Evolutionary conservation across 2,797 vertebrate genomes (phyloP), one percentile per base, ranked within the genome.

Genomic region (Psittacula echo): DNA sequence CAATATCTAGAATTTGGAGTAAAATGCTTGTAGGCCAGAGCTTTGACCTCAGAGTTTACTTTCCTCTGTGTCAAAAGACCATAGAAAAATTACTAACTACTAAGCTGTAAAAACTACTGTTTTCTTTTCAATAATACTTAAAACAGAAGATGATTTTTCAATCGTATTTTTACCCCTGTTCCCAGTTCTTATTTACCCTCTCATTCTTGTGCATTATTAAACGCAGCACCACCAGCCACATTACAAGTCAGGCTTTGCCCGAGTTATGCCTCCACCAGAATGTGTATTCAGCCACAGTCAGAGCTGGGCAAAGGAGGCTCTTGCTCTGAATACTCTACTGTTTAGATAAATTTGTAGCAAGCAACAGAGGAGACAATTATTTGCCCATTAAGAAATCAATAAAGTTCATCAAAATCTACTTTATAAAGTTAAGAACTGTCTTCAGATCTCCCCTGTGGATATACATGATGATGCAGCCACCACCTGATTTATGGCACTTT

Each of bases 321-420:
- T 60, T 61, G 34, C 44, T 92, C 67, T 7, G 34, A 81, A 78
- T 29, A 72, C 60, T 66, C 51, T 6, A 4, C 65, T 80, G 14
- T 32, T 92, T 22, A 34, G 77, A 79, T 56, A 70, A 64, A 76
- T 68, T 51, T 68, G 88, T 10, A 72, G 84, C 51, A 81, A 86
- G 45, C 34, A 81, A 61, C 48, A 84, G 53, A 74, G 8, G 20
- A 94, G 62, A 65, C 34, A 58, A 85, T 62, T 89, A 72, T 72
- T 74, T 90, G 80, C 60, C 62, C 67, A 68, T 87, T 96, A 95
- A 72, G 37, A 77, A 85, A 95, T 91, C 78, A 88, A 86, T 91
- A 15, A 56, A 77, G n/a, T 44, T 88, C 56, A 86, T 78, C 41
- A 86, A 77, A 85, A 95, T 42, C 83, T 84, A 51, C 61, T 91